These are phyloP conservation scores for Drosophila yooni DNA, from an alignment of 2,888 invertebrate genomes.

Conservation along the genomic window DNA sequence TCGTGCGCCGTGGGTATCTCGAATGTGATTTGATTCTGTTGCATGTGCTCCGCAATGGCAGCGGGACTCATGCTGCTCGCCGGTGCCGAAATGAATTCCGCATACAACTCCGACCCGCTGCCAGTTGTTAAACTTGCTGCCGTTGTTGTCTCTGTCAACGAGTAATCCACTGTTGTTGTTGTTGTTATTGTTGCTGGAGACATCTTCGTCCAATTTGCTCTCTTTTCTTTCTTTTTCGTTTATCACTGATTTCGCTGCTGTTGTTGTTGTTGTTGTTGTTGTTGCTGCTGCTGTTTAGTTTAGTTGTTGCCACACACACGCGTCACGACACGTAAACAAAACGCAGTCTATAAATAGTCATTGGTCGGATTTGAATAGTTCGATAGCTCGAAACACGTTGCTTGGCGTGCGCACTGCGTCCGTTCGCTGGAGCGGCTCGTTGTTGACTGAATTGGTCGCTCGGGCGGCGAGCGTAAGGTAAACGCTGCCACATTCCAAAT, in stretches of 20 bases:
- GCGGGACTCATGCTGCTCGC: slow-evolving; percentile 78
- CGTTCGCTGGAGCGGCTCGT: slow-evolving; percentile 67
- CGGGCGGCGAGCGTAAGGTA: slow-evolving; percentile 33
- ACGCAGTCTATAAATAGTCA: slow-evolving; percentile 60
- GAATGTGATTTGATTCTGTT: slow-evolving; percentile 84
- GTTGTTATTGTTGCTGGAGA: slow-evolving; percentile 50
- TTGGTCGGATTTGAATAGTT: slow-evolving; percentile 37
- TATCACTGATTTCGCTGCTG: slow-evolving; percentile 9
- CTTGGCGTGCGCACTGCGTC: slow-evolving; percentile 52
- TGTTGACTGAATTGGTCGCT: slow-evolving; percentile 63
- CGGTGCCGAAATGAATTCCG: slow-evolving; percentile 71
- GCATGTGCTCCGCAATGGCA: slow-evolving; percentile 79
- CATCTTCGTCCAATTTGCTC: slow-evolving; percentile 32
- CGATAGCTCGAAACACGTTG: slow-evolving; percentile 5
- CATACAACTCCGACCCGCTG: slow-evolving; percentile 48
- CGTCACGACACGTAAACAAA: slow-evolving; percentile 71
- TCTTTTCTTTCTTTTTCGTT: slow-evolving; percentile 9
- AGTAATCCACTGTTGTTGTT: slow-evolving; percentile 47
- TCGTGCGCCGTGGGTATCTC: slow-evolving; percentile 84
- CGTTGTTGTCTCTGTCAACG: slow-evolving; percentile 11
- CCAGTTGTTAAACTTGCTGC: slow-evolving; percentile 2
- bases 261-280: slow-evolving; percentile 21
- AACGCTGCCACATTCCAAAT: slow-evolving; percentile 27
- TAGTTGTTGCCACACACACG: slow-evolving; percentile 49
- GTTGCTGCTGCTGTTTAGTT: slow-evolving; percentile 14